Percentiles rank a stretch among this genome's conserved stretches.
These are phyloP conservation scores for Corythaixoides concolor DNA, from an alignment of 2,113 vertebrate species.

Conservation along the genomic window DNA sequence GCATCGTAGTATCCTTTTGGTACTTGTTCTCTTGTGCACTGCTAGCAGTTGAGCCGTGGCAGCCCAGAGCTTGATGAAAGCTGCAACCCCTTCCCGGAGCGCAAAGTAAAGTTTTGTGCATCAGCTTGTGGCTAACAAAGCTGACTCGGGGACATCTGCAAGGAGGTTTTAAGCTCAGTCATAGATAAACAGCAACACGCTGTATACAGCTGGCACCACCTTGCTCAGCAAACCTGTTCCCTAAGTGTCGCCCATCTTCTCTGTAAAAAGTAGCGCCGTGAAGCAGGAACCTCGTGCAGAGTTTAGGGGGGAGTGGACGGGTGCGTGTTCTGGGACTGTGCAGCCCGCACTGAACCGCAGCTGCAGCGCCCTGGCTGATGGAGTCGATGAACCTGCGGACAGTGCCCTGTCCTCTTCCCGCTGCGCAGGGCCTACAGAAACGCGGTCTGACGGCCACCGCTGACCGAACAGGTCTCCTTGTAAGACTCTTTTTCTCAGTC, in stretches of 20 bases:
- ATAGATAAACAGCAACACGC: neutral
- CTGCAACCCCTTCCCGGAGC: neutral
- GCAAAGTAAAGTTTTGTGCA: neutral
- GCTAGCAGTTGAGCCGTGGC: neutral
- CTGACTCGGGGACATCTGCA: fast-evolving
- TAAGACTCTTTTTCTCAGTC: too few species aligned
- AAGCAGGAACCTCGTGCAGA: neutral
- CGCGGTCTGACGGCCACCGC: fast-evolving
- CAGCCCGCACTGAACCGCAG: too few species aligned
- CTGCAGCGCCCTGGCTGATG: neutral
- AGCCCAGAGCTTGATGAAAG: neutral
- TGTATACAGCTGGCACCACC: neutral
- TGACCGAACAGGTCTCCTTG: fast-evolving
- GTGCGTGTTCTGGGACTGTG: fast-evolving
- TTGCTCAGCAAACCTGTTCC: neutral
- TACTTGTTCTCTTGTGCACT: neutral
- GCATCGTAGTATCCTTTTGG: neutral
- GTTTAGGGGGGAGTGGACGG: neutral
- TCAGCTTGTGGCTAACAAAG: neutral
- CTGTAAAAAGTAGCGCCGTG: neutral
- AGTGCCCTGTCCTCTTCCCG: too few species aligned
- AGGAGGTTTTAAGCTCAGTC: neutral
- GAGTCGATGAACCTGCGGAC: fast-evolving
- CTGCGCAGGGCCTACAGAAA: fast-evolving
- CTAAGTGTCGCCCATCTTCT: fast-evolving